These are phyloP conservation scores for Caretta caretta DNA, from an alignment of 2,113 vertebrate genomes.

Conservation along the genomic window DNA sequence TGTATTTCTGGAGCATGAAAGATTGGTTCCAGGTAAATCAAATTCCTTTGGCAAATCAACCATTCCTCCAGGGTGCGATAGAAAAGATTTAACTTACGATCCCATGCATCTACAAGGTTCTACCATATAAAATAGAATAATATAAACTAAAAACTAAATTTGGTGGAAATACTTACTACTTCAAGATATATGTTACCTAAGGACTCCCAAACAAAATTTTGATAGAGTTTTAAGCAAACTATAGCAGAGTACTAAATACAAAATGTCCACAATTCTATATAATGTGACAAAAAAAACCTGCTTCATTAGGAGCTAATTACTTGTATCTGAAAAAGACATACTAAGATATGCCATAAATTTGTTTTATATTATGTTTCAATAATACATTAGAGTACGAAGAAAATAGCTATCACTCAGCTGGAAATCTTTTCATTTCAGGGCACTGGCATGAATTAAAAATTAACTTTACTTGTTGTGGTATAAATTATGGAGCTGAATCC, in stretches of 20 bases:
- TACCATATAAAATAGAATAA: conserved; percentile 29
- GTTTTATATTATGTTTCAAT: neutral
- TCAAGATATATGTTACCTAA: neutral
- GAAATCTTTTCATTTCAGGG: neutral
- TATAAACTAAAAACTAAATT: neutral
- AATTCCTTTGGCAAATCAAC: conserved; percentile 78
- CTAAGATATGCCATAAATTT: neutral
- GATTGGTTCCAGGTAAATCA: conserved; percentile 77
- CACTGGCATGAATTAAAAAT: neutral
- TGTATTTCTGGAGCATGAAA: conserved; percentile 77
- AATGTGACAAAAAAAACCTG: neutral
- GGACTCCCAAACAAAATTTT: neutral
- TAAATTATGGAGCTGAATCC: neutral
- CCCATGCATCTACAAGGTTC: conserved; percentile 75
- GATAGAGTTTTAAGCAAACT: neutral
- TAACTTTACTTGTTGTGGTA: neutral
- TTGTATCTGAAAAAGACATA: neutral
- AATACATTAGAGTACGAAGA: neutral
- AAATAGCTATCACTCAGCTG: neutral
- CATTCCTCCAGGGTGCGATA: conserved; percentile 71
- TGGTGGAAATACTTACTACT: neutral
- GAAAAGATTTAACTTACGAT: conserved; percentile 71
- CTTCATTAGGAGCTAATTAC: neutral
- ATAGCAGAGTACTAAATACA: neutral
- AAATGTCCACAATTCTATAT: neutral